Evolutionary conservation across 2,113 vertebrate species (phyloP), one percentile per base, ranked within the genome.

Genomic region (Zosterops hypoxanthus): DNA sequence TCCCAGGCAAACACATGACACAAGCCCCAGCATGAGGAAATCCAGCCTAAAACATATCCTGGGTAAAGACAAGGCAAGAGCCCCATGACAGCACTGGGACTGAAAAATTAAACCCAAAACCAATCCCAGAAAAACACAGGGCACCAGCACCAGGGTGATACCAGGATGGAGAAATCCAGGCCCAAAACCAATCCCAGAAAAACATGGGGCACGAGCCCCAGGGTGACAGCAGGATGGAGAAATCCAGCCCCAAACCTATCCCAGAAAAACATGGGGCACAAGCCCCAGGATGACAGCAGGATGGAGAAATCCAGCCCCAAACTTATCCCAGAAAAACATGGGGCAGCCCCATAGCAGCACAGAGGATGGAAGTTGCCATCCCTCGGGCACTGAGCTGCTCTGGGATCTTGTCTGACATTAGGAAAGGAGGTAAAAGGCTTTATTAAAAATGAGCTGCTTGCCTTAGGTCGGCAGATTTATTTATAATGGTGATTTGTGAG

Each of bases 341-440:
- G 26, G 57, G 68, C 26, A 46, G 29, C 82, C 34, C 34, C 10
- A 3, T 2, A 44, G 52, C 4, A 11, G 71, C 82, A 14, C 1
- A 1, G 75, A 14, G 70, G 42, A 12, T 4, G 5, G 73, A 57
- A 28, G 28, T 39, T 77, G 80, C 86, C n/a, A 1, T 14, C 66
- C 55, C 75, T 34, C 0, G 1, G 39, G n/a, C 24, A 2, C 33
- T 21, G 36, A 61, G 89, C 70, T 39, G 63, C 36, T 31, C 61
- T 0, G 2, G 57, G 88, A 26, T 1, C 9, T 19, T 28, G 19
- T 24, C 63, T 75, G 80, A 66, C 3, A 0, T 92, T 82, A 26
- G 90, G 92, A 92, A 95, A 96, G 92, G 92, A 96, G 97, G 94
- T 44, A 60, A 97, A 96, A 95, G 95, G 96, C 73, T 82, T 82